Conservation (phyloP, 2,797 vertebrate genomes). For the Nannoperca obscura region DNA sequence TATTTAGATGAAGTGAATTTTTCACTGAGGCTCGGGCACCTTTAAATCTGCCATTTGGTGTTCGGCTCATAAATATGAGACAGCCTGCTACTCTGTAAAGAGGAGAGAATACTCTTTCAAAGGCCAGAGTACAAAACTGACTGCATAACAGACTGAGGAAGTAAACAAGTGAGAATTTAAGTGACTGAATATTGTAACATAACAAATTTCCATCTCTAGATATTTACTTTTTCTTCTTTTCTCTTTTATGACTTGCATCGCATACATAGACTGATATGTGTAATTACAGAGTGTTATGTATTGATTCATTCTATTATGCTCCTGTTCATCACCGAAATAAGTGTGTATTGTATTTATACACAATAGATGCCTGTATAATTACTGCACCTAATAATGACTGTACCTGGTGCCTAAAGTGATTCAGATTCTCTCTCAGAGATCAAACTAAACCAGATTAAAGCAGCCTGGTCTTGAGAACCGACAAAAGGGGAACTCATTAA, state of each 20-base stretch:
- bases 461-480: slow-evolving; percentile 23
- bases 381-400: neutral
- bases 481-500: slow-evolving; percentile 52
- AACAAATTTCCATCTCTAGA: slow-evolving; percentile 2
- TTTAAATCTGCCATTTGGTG: slow-evolving; percentile 28
- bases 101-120: slow-evolving; percentile 5
- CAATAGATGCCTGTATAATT: neutral
- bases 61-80: slow-evolving; percentile 16
- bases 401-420: slow-evolving; percentile 9
- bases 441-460: slow-evolving; percentile 43
- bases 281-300: neutral
- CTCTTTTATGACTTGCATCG: neutral
- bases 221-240: neutral
- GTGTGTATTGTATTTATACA: neutral
- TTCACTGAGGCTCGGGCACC: neutral
- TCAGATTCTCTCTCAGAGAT: slow-evolving; percentile 19
- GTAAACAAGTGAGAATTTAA: slow-evolving; percentile 5
- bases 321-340: neutral
- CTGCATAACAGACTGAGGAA: slow-evolving; percentile 11
- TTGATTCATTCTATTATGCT: neutral
- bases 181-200: neutral
- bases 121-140: slow-evolving; percentile 18
- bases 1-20: slow-evolving; percentile 22
- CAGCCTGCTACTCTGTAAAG: neutral
- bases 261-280: neutral